phyloP scores from a whole-genome alignment of 2,888 invertebrate species.

The Chloroclystis v-ata region DNA sequence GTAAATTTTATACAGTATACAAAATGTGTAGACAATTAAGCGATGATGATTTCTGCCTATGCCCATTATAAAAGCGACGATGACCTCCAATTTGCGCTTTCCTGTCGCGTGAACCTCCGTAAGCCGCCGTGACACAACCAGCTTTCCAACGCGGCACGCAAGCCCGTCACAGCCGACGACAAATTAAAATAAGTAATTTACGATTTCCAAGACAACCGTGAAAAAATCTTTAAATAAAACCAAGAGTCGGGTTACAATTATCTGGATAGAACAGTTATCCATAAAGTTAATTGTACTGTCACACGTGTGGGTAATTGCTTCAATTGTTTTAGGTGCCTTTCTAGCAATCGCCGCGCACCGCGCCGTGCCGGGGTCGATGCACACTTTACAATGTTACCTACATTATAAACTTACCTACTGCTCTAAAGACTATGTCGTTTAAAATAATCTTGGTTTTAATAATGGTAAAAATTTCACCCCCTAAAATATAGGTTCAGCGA shows the following conservation, averaged over 20 bases:
- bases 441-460: no score
- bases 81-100: conserved; percentile 29
- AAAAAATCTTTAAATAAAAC: conserved; percentile 31
- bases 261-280: conserved; percentile 29
- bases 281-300: conserved; percentile 30
- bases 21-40: no score
- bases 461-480: no score
- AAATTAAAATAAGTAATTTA: conserved; percentile 32
- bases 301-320: conserved; percentile 22
- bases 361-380: no score
- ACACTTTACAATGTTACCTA: no score
- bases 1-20: no score
- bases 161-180: conserved; percentile 30
- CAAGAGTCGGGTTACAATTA: conserved; percentile 30
- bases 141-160: conserved; percentile 31
- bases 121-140: conserved; percentile 34
- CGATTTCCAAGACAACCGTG: conserved; percentile 34
- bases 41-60: neutral
- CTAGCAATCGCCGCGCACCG: conserved; percentile 9
- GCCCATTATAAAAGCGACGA: conserved; percentile 23
- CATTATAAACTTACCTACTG: no score
- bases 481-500: no score
- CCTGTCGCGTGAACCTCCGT: conserved; percentile 20
- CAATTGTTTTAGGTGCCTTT: conserved; percentile 14
- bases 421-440: no score